A percentile compares a stretch with the other conserved stretches of the same genome.
Evolutionary conservation across 2,797 vertebrate species (phyloP).

Genomic region (Chaunax sp.): DNA sequence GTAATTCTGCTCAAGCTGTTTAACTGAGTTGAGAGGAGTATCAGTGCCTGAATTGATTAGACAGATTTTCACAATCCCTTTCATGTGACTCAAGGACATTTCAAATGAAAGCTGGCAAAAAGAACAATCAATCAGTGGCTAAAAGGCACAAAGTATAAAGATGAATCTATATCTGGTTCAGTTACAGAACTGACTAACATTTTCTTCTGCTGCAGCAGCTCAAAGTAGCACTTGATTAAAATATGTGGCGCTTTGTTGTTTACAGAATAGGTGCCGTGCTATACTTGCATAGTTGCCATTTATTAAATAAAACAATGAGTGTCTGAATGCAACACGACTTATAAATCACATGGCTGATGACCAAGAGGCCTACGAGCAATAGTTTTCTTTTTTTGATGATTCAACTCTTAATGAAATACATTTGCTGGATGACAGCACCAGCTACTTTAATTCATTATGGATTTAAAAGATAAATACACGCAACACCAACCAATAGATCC

Average conservation of each 20-base stretch:
- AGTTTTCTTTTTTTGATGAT: not conserved
- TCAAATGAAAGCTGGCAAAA: not conserved
- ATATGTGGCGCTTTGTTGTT: not conserved
- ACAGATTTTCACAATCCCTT: no score
- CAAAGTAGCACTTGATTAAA: not conserved
- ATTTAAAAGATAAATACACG: not conserved
- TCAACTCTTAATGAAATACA: not conserved
- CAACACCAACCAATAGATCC: constrained; percentile 89
- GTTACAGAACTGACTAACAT: not conserved
- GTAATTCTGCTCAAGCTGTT: not conserved
- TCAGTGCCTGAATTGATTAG: not conserved
- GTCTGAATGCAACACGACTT: not conserved
- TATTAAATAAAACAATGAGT: not conserved
- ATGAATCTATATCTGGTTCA: not conserved
- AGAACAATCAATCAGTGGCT: not conserved
- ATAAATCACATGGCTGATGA: not conserved
- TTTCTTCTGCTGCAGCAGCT: not conserved
- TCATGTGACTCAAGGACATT: not conserved
- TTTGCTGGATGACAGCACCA: not conserved
- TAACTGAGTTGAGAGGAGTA: not conserved
- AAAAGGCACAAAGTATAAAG: not conserved
- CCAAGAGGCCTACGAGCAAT: not conserved
- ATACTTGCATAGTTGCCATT: not conserved
- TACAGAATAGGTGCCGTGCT: not conserved
- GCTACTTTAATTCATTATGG: not conserved